These are phyloP conservation scores for Plagiodera versicolora DNA, from an alignment of 2,888 invertebrate species.

Conservation along the genomic window DNA sequence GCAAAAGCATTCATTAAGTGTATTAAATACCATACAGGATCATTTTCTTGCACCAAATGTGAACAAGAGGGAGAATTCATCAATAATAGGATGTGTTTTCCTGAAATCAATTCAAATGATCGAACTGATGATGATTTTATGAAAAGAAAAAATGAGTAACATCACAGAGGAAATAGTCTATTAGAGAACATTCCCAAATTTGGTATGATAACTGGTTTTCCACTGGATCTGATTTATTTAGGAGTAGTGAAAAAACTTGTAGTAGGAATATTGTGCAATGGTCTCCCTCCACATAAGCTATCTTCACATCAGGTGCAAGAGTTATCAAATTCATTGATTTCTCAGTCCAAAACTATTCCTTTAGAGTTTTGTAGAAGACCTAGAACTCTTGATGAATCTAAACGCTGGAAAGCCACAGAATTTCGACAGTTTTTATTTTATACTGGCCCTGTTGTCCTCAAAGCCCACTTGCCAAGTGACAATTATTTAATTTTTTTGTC, in stretches of 20 bases:
- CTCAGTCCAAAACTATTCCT: slow-evolving; percentile 8
- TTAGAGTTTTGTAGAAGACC: slow-evolving; percentile 14
- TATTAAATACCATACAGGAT: slow-evolving; percentile 25
- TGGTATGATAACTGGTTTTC: slow-evolving; percentile 33
- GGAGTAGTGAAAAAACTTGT: slow-evolving; percentile 17
- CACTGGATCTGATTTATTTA: slow-evolving; percentile 29
- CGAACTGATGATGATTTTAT: slow-evolving; percentile 21
- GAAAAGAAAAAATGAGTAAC: slow-evolving; percentile 23
- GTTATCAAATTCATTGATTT: neutral
- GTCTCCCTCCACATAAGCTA: slow-evolving; percentile 12
- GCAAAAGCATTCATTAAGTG: slow-evolving; percentile 22
- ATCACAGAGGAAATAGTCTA: slow-evolving; percentile 28
- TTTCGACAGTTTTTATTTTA: too few relatives aligned
- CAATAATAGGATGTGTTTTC: slow-evolving; percentile 24
- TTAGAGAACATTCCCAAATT: slow-evolving; percentile 31
- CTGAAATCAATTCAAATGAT: slow-evolving; percentile 12
- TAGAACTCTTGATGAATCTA: slow-evolving; percentile 5
- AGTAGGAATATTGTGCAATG: slow-evolving; percentile 9
- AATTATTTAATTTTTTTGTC: slow-evolving; percentile 17
- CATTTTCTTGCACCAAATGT: slow-evolving; percentile 31
- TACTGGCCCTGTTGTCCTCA: too few relatives aligned
- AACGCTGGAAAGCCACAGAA: slow-evolving; percentile 18
- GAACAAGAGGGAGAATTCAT: slow-evolving; percentile 22
- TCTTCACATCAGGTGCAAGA: neutral
- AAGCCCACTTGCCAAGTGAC: too few relatives aligned